Conservation (phyloP, 1,140 invertebrate genomes). For the Drosophila azteca region DNA sequence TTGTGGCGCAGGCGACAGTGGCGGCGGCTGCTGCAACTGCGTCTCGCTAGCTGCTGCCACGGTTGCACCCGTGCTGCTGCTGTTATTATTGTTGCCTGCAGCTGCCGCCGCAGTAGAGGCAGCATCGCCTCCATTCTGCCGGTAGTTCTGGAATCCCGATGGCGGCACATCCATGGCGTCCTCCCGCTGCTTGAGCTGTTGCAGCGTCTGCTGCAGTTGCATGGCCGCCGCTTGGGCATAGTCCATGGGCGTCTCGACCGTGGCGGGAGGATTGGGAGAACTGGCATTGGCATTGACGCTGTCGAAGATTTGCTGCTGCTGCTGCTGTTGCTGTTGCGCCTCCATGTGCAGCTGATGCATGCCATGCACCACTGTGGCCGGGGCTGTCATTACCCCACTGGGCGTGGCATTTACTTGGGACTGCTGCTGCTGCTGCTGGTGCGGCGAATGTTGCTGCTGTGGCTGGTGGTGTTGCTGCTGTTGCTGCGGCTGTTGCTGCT, state of each 20-base stretch:
- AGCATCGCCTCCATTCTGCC: constrained; percentile 63
- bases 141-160: constrained; percentile 72
- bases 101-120: constrained; percentile 3
- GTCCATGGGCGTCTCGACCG: constrained; percentile 65
- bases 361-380: constrained; percentile 77
- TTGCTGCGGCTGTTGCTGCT: constrained; percentile 37
- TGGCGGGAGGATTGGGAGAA: constrained; percentile 47
- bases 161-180: constrained; percentile 57
- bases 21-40: constrained; percentile 47
- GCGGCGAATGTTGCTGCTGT: constrained; percentile 1
- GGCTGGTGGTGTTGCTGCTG: constrained; percentile 28
- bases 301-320: constrained; percentile 62
- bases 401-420: constrained; percentile 50
- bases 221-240: constrained; percentile 78
- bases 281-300: constrained; percentile 71
- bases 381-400: constrained; percentile 74
- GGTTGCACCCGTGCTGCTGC: constrained; percentile 26
- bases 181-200: constrained; percentile 76
- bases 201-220: constrained; percentile 73
- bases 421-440: constrained; percentile 38
- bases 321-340: constrained; percentile 59
- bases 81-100: constrained; percentile 31
- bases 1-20: constrained; percentile 55
- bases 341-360: constrained; percentile 73
- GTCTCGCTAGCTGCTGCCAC: constrained; percentile 28